Evolutionary conservation across 2,797 vertebrate species (phyloP), one percentile per base, ranked within the genome.

Genomic region (Nyctibius grandis): DNA sequence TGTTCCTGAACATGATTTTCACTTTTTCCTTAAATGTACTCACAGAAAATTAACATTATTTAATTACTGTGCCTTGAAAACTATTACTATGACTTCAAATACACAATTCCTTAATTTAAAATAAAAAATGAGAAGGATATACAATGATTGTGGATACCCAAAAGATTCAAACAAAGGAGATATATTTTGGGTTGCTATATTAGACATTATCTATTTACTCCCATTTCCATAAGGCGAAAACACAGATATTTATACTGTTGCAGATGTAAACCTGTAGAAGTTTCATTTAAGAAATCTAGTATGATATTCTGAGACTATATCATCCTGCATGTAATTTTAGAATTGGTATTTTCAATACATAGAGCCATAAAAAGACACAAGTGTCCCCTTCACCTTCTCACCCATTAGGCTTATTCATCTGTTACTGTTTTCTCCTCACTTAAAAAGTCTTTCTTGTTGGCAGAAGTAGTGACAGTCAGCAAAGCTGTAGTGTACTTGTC

Each of bases 1-100:
- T 36, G 6, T 94, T 81, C 68, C 56, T 65, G 44, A 95, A 79
- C 6, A 69, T 31, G 33, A 80, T 65, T 94, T 57, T 89, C 73
- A 15, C 10, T 64, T 74, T 60, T 74, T 88, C 25, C 20, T 77
- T 93, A 94, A 93, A 87, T 22, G 26, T 33, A 44, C 69, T 95
- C n/a, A 81, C 26, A 56, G 25, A 95, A 95, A 93, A 84, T 74
- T 95, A 94, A 74, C 26, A 70, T 89, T 93, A 90, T 80, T 96
- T 84, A 93, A 84, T 95, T 92, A 69, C 15, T 74, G 4, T 86
- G 42, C 38, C 79, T 93, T 90, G 85, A 84, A 90, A 94, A 47
- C 42, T 88, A 57, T 95, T 87, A 65, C 19, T 86, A 29, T 83
- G 42, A 96, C 95, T 92, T 95, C 45, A 95, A 91, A 94, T 38